These are phyloP conservation scores for Diadumene lineata DNA, from an alignment of 92 coral and sea anemone genomes.

Conservation along the genomic window DNA sequence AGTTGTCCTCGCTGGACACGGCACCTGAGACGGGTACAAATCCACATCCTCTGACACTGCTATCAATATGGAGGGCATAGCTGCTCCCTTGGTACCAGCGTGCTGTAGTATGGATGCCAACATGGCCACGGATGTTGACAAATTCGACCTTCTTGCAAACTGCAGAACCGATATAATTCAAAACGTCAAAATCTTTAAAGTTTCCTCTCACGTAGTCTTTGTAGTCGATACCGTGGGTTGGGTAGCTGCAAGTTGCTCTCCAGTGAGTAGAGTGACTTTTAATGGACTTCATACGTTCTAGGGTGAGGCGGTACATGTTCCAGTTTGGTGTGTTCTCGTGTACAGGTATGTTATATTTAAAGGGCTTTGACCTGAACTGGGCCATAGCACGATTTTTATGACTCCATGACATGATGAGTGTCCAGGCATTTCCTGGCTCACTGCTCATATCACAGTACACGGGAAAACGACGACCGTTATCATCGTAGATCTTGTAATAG, in stretches of 20 bases:
- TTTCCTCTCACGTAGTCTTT: slow-evolving; percentile 67
- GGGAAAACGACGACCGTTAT: slow-evolving; percentile 31
- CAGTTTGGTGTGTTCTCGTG: slow-evolving; percentile 47
- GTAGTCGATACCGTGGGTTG: slow-evolving; percentile 67
- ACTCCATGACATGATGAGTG: slow-evolving; percentile 47
- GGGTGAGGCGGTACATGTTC: slow-evolving; percentile 42
- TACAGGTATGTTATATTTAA: slow-evolving; percentile 34
- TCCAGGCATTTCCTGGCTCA: slow-evolving; percentile 65
- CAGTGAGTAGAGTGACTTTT: slow-evolving; percentile 59
- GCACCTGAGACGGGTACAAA: slow-evolving; percentile 51
- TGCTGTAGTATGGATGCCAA: slow-evolving; percentile 37
- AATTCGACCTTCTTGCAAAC: slow-evolving; percentile 59
- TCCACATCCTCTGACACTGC: slow-evolving; percentile 44
- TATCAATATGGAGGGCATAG: slow-evolving; percentile 38
- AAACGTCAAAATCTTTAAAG: slow-evolving; percentile 53
- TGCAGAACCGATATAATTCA: slow-evolving; percentile 32
- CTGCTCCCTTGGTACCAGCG: slow-evolving; percentile 56
- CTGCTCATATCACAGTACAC: slow-evolving; percentile 58
- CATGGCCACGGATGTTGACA: slow-evolving; percentile 60
- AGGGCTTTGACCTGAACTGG: slow-evolving; percentile 1
- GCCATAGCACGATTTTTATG: background rate
- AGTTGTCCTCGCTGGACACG: slow-evolving; percentile 62
- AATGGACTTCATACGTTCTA: slow-evolving; percentile 46
- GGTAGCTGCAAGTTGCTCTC: slow-evolving; percentile 72
- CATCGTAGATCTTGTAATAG: slow-evolving; percentile 39